Conservation (phyloP, 1,140 invertebrate genomes). For the Papilio aristodemus region DNA sequence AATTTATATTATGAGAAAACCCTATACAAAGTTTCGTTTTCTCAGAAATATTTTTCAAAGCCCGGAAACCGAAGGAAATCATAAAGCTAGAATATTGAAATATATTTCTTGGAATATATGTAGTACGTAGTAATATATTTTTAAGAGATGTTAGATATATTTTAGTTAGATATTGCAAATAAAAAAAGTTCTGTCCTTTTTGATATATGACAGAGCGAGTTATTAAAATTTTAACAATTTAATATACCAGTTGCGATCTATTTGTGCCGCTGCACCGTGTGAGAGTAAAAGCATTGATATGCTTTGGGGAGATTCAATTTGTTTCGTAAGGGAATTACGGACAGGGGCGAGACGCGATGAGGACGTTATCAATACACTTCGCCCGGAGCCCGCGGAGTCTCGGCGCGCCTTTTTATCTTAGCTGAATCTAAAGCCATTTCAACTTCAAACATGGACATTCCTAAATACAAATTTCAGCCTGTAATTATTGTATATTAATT, state of each 20-base stretch:
- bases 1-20: no score
- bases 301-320: conserved; percentile 12
- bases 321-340: neutral
- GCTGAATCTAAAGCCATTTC: conserved; percentile 12
- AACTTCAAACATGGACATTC: conserved; percentile 4
- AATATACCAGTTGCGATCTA: neutral
- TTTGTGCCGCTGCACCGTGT: neutral
- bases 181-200: neutral
- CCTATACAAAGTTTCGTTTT: no score
- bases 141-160: no score
- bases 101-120: no score
- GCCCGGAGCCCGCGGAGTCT: conserved; percentile 9
- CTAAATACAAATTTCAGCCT: neutral
- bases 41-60: no score
- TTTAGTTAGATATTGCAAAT: neutral
- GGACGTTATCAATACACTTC: conserved; percentile 13
- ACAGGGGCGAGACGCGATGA: neutral
- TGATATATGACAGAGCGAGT: neutral
- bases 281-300: neutral
- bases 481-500: neutral
- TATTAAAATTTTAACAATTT: neutral
- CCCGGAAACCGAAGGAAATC: no score
- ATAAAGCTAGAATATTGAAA: no score
- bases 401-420: conserved; percentile 12
- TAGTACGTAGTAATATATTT: no score